These are phyloP conservation scores for Limnephilus marmoratus DNA, from an alignment of 2,888 invertebrate species.

Conservation along the genomic window DNA sequence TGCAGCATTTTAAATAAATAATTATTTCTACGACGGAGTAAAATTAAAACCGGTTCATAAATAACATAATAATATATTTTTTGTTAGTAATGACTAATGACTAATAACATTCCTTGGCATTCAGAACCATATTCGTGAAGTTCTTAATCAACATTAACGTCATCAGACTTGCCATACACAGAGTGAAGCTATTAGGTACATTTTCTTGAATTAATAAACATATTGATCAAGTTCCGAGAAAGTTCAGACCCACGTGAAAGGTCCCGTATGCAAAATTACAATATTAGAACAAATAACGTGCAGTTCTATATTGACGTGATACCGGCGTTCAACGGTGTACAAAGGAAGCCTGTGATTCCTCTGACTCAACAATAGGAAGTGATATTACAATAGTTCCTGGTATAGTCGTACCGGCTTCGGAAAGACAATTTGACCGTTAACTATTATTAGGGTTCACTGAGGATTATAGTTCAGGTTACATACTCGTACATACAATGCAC, in stretches of 20 bases:
- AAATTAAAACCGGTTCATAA: too few species aligned
- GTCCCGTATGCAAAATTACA: neutral
- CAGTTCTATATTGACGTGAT: neutral
- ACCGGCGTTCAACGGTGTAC: neutral
- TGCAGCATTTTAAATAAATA: too few species aligned
- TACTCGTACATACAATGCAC: neutral
- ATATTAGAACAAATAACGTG: neutral
- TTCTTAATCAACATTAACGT: neutral
- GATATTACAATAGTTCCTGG: neutral
- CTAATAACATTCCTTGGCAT: neutral
- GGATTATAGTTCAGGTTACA: neutral
- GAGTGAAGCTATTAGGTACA: neutral
- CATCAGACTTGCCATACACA: neutral
- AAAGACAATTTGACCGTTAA: neutral
- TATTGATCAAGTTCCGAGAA: neutral
- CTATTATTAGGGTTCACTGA: neutral
- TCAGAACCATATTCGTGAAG: neutral
- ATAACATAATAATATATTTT: neutral
- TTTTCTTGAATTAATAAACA: neutral
- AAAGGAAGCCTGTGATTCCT: neutral
- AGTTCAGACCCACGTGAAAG: neutral
- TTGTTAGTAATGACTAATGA: neutral
- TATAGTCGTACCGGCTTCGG: neutral
- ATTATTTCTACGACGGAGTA: too few species aligned
- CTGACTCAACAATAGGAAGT: neutral